These are phyloP conservation scores for Latrodectus hesperus DNA, from an alignment of 2,888 invertebrate genomes.

Conservation along the genomic window DNA sequence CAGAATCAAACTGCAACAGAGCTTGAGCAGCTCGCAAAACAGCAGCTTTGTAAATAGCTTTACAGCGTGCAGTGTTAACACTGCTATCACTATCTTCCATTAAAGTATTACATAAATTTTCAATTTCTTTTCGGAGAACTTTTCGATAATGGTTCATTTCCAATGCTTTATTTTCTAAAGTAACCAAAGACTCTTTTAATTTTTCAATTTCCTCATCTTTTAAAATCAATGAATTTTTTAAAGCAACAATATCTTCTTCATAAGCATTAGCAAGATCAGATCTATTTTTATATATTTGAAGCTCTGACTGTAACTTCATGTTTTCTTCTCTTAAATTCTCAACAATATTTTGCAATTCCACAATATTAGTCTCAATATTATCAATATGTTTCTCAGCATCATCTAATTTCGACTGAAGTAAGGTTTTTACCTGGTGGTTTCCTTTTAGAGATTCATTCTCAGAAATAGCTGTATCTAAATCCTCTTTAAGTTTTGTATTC, in stretches of 20 bases:
- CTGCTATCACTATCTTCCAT: conserved; percentile 22
- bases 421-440: neutral
- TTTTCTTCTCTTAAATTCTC: conserved; percentile 37
- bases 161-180: conserved; percentile 39
- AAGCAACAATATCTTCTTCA: conserved; percentile 22
- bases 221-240: conserved; percentile 24
- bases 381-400: conserved; percentile 6
- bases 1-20: conserved; percentile 32
- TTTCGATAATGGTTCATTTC: conserved; percentile 56
- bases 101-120: conserved; percentile 41
- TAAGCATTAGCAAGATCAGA: conserved; percentile 13
- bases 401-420: conserved; percentile 17
- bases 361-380: conserved; percentile 13
- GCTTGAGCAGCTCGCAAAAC: conserved; percentile 39
- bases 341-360: neutral
- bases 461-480: neutral
- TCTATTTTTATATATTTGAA: conserved; percentile 7
- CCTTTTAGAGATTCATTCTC: neutral
- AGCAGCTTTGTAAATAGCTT: conserved; percentile 56
- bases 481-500: conserved; percentile 10
- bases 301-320: neutral
- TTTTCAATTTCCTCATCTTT: conserved; percentile 46
- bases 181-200: conserved; percentile 45
- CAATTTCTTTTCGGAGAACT: conserved; percentile 36
- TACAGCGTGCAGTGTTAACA: conserved; percentile 17